Evolutionary conservation across 2,797 vertebrate species (phyloP), one percentile per base, ranked within the genome.

Genomic region (Anguilla obscura): DNA sequence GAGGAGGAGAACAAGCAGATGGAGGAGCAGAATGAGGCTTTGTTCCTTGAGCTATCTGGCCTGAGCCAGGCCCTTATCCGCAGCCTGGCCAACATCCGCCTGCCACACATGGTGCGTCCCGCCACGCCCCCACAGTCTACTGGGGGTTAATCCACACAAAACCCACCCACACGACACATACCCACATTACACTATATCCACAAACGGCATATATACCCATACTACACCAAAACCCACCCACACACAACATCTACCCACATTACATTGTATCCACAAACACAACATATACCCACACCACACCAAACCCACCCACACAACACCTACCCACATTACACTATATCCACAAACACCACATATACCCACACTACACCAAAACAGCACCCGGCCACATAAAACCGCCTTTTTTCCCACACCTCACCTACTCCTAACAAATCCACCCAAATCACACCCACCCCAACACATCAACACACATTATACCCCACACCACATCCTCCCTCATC

Each of bases 1-100:
- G 98, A 99, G 90, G 98, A 99, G 87, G 99, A 99, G 92, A 99
- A 99, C 87, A 98, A 98, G 92, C 96, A 98, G 89, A 99, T 99
- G 0, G 99, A 99, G 93, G 97, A 99, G 93, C 98, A 96, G 94
- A 99, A 99, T 0, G 97, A 99, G 91, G 97, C 98, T 91, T 95
- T 99, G 94, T 99, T 98, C 92, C 92, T 99, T 93, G 99, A 99
- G 94, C 96, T 99, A 56, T 99, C 99, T 0, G 98, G 98, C 88
- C 95, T 99, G 92, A 99, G 99, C 94, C 97, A 98, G 94, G 97
- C 97, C 87, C 96, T 99, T 76, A 99, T 99, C 94, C 97, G 95
- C 93, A 99, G 98, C 93, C 95, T 99, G 91, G 96, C 98, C 95
- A 98, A 98, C 94, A 98, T 99, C 91, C 98, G 97, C 93, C 97